A percentile compares a stretch with the other conserved stretches of the same genome.
These are phyloP conservation scores for Ctenodactylus gundi DNA, from an alignment of 2,113 vertebrate genomes.

Conservation along the genomic window DNA sequence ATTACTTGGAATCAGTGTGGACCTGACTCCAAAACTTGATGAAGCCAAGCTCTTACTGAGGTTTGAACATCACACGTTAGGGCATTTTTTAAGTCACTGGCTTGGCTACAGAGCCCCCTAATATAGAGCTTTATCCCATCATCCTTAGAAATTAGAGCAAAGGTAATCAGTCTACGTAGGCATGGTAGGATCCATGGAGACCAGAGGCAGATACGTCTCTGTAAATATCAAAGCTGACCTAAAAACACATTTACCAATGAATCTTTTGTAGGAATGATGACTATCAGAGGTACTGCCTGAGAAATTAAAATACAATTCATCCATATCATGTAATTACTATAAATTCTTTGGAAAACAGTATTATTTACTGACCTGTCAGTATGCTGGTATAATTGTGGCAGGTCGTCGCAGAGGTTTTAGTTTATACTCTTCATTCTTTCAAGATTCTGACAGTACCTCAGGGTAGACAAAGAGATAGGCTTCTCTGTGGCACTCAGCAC, in stretches of 20 bases:
- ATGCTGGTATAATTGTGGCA: slow-evolving; percentile 54
- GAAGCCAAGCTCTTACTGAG: not conserved
- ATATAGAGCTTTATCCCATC: not conserved
- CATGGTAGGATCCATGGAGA: not conserved
- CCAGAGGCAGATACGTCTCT: slow-evolving; percentile 43
- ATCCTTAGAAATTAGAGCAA: slow-evolving; percentile 33
- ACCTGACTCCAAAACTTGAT: not conserved
- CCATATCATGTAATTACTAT: slow-evolving; percentile 64
- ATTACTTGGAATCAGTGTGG: not conserved
- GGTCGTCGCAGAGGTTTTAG: not conserved
- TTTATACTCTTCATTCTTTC: not conserved
- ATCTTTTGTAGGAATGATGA: slow-evolving; percentile 45
- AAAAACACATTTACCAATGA: slow-evolving; percentile 57
- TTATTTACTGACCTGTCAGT: slow-evolving; percentile 49
- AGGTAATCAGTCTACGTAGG: slow-evolving; percentile 40
- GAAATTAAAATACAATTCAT: slow-evolving; percentile 53
- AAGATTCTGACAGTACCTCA: not conserved
- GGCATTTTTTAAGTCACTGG: not conserved
- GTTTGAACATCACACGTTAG: not conserved
- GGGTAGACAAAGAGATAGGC: slow-evolving; percentile 52
- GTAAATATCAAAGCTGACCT: slow-evolving; percentile 51
- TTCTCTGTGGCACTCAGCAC: slow-evolving; percentile 51
- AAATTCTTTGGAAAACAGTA: slow-evolving; percentile 66
- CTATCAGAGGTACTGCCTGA: slow-evolving; percentile 50
- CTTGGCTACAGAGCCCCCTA: not conserved